phyloP scores from a whole-genome alignment of 1,140 invertebrate species.

The Papilio xuthus region DNA sequence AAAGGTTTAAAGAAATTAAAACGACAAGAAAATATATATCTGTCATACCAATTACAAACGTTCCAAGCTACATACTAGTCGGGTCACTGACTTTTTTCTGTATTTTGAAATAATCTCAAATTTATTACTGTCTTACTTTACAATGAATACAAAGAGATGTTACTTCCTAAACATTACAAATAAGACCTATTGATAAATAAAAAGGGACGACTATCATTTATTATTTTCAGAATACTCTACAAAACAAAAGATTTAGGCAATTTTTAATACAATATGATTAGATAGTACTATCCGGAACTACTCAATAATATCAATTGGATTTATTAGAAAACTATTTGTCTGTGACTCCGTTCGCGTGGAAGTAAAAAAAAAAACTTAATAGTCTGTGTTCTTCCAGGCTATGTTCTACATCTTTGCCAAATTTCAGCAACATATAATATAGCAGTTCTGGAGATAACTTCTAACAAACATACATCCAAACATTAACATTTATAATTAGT shows the following conservation, averaged over 20 bases:
- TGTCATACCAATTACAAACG: background rate
- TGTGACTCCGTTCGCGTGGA: too few species aligned
- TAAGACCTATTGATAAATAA: background rate
- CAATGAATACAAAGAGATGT: background rate
- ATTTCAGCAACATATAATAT: too few species aligned
- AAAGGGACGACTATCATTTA: background rate
- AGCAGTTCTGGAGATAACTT: too few species aligned
- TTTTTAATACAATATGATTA: background rate
- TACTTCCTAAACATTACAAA: background rate
- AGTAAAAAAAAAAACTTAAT: too few species aligned
- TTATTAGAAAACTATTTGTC: background rate
- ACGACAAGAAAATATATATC: background rate
- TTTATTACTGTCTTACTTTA: conserved; percentile 2
- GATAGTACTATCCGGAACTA: background rate
- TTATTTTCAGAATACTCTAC: background rate
- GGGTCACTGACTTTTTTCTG: too few species aligned
- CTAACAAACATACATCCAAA: too few species aligned
- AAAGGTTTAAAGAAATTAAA: too few species aligned
- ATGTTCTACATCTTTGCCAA: too few species aligned
- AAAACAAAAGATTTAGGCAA: background rate
- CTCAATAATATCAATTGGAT: background rate
- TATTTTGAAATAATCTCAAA: background rate
- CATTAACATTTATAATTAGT: too few species aligned
- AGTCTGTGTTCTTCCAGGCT: too few species aligned
- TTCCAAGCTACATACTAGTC: too few species aligned